Evolutionary conservation across 2,797 vertebrate species (phyloP).

Genomic region (Aselliscus stoliczkanus): DNA sequence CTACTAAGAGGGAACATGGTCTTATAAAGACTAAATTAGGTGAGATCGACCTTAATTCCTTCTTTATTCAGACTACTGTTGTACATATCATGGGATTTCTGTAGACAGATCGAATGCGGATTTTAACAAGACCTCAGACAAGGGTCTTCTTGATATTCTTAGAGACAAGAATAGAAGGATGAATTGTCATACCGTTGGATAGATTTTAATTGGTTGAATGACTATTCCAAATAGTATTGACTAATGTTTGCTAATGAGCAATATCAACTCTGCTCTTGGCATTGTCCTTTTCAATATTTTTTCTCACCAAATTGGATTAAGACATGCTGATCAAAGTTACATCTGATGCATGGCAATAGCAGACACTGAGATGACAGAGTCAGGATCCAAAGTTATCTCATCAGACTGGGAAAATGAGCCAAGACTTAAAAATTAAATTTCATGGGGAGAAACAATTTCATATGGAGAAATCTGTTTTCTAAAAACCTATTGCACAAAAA

Average conservation of each 20-base stretch:
- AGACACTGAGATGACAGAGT: conserved; percentile 24
- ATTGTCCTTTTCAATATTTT: conserved; percentile 55
- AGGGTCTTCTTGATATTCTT: conserved; percentile 28
- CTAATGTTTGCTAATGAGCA: conserved; percentile 38
- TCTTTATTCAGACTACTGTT: not conserved
- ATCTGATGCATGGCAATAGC: conserved; percentile 34
- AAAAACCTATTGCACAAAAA: not conserved
- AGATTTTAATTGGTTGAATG: conserved; percentile 18
- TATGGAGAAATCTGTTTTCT: conserved; percentile 7
- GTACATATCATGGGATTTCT: not conserved
- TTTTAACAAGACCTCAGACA: conserved; percentile 18
- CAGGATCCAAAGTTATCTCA: conserved; percentile 42
- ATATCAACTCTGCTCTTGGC: conserved; percentile 43
- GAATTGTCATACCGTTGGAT: not conserved
- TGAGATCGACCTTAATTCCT: not conserved
- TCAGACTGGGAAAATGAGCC: conserved; percentile 34
- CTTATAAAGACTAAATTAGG: not conserved
- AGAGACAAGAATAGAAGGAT: not conserved
- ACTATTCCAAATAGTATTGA: conserved; percentile 40
- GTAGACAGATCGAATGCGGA: not conserved
- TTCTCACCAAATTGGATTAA: conserved; percentile 53
- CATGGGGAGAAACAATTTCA: conserved; percentile 18
- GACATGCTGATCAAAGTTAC: conserved; percentile 47
- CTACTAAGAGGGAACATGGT: not conserved
- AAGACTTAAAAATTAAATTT: conserved; percentile 53